These are phyloP conservation scores for Hycleus phaleratus DNA, from an alignment of 1,140 invertebrate genomes.

Conservation along the genomic window DNA sequence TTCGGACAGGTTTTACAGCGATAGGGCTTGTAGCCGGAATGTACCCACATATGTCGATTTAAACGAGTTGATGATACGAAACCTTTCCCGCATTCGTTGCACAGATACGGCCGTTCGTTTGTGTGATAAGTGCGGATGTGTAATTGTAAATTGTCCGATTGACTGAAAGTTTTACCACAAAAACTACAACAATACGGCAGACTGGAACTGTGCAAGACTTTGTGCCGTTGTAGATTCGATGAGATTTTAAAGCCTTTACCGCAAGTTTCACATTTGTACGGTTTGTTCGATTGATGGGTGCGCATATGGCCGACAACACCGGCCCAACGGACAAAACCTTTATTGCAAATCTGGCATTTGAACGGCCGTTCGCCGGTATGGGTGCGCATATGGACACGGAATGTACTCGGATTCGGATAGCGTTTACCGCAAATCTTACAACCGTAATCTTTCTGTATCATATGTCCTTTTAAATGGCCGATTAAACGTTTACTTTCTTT, in stretches of 20 bases:
- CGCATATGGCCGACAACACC: slow-evolving; percentile 34
- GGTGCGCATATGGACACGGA: slow-evolving; percentile 36
- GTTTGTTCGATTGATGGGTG: slow-evolving; percentile 33
- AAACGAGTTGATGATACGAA: slow-evolving; percentile 33
- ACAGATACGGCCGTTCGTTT: slow-evolving; percentile 55
- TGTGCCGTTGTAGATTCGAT: slow-evolving; percentile 29
- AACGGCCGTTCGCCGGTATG: slow-evolving; percentile 45
- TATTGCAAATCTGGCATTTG: slow-evolving; percentile 41
- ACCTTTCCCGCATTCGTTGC: slow-evolving; percentile 58
- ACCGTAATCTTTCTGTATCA: slow-evolving; percentile 25
- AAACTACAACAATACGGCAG: slow-evolving; percentile 29
- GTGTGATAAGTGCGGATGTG: slow-evolving; percentile 49
- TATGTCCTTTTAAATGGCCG: slow-evolving; percentile 33
- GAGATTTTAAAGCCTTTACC: slow-evolving; percentile 24
- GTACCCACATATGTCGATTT: slow-evolving; percentile 36
- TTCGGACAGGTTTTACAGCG: slow-evolving; percentile 32
- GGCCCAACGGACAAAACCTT: slow-evolving; percentile 34
- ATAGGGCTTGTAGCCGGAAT: slow-evolving; percentile 36
- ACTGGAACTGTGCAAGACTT: slow-evolving; percentile 22
- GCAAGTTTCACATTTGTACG: slow-evolving; percentile 33
- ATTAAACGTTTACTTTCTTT: slow-evolving; percentile 30
- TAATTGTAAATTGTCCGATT: slow-evolving; percentile 33
- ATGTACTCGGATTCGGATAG: slow-evolving; percentile 31
- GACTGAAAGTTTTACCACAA: slow-evolving; percentile 35
- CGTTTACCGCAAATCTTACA: slow-evolving; percentile 30